Evolutionary conservation across 1,140 invertebrate species (phyloP), one percentile per base, ranked within the genome.

Genomic region (Microplitis mediator): DNA sequence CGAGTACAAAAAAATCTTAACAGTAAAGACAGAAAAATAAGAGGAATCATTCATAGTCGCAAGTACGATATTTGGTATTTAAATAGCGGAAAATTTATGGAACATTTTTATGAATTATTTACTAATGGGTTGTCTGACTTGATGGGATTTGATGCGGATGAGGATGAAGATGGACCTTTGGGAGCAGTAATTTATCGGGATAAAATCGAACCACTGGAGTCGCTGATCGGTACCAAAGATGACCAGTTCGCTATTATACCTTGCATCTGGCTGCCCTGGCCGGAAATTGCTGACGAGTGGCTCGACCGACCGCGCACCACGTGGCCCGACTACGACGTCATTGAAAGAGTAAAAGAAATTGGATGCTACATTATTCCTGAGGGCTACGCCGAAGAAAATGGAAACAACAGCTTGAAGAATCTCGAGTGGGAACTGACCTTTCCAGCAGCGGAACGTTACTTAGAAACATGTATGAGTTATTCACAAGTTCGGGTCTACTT

Each of bases 401-500:
- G 87, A 16, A 87, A 88, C 4, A 76, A 83, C 3, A 92, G 92
- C 78, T 84, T 90, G 39, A 86, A 89, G 62, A 89, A 89, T 71
- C 82, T 94, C 8, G 92, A 94, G 79, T 95, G 93, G 93, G 90
- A 91, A 77, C 84, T 94, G 1, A 87, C 88, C 4, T 94, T 94
- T 78, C 92, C 92, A 0, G 90, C 90, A 62, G 93, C 92, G 0
- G 92, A 94, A 81, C 87, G 90, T 51, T 93, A 90, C 75, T 82
- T 95, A 60, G 92, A 94, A 77, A 91, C 89, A 0, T 90, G 90
- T 73, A 88, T 95, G 82, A 91, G 90, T 0, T 89, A 90, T 75
- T 87, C 90, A 4, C 93, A 94, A 78, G 89, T 91, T 34, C 88
- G 91, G 50, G 90, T 92, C 64, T 92, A 92, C 73, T 81, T 93